phyloP scores from a whole-genome alignment of 1,140 invertebrate species.

The Paralvinella palmiformis region DNA sequence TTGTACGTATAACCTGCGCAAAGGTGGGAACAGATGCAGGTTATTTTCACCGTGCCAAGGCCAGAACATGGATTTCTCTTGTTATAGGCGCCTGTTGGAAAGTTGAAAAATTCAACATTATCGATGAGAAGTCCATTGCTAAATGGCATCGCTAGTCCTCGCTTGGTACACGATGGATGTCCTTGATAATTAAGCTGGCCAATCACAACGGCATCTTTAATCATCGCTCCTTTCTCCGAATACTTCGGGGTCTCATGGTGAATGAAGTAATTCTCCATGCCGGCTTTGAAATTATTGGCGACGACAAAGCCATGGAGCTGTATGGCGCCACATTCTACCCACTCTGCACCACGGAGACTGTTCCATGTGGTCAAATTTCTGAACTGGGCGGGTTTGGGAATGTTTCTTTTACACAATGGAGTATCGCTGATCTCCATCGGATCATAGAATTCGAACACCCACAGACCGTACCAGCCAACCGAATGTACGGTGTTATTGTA shows the following conservation, averaged over 20 bases:
- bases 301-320: slow-evolving; percentile 35
- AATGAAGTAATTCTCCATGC: slow-evolving; percentile 16
- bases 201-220: slow-evolving; percentile 5
- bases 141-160: not conserved
- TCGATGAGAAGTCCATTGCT: not conserved
- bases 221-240: slow-evolving; percentile 3
- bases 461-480: slow-evolving; percentile 45
- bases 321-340: slow-evolving; percentile 32
- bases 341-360: slow-evolving; percentile 42
- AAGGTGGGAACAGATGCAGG: not conserved
- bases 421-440: slow-evolving; percentile 23
- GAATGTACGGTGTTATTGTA: slow-evolving; percentile 47
- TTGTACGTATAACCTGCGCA: slow-evolving; percentile 6
- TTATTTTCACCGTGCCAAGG: not conserved
- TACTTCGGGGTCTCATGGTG: not conserved
- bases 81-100: not conserved
- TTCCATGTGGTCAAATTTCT: slow-evolving; percentile 29
- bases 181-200: not conserved
- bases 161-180: not conserved
- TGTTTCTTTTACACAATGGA: not conserved
- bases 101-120: not conserved
- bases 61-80: not conserved
- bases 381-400: slow-evolving; percentile 15
- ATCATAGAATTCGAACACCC: slow-evolving; percentile 39
- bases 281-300: slow-evolving; percentile 34